Conservation (phyloP, 2,113 vertebrate species). For the Rhinolophus sinicus region DNA sequence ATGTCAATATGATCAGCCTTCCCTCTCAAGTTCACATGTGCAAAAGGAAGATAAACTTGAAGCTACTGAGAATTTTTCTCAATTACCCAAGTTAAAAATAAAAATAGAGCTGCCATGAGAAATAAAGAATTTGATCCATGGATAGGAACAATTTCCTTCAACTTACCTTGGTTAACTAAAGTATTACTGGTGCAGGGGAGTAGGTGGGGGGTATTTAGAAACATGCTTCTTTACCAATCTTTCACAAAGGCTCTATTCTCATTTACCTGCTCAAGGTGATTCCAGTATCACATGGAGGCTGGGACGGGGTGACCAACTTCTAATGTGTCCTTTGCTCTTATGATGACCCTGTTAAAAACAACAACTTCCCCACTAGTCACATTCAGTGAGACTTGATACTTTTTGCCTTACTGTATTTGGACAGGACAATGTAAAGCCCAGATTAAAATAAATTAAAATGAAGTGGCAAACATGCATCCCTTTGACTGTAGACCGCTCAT, state of each 20-base stretch:
- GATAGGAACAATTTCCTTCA: neutral
- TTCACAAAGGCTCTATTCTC: neutral
- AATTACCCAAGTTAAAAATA: slow-evolving; percentile 29
- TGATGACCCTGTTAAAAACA: neutral
- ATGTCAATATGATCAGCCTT: neutral
- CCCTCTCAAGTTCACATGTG: neutral
- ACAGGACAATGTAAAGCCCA: neutral
- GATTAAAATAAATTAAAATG: neutral
- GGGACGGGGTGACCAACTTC: neutral
- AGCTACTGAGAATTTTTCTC: neutral
- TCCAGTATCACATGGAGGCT: neutral
- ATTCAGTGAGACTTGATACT: neutral
- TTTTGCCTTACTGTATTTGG: neutral
- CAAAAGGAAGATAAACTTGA: neutral
- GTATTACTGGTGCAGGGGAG: neutral
- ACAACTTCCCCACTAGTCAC: neutral
- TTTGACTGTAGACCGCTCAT: neutral
- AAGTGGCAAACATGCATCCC: neutral
- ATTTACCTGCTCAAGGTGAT: neutral
- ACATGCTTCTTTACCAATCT: neutral
- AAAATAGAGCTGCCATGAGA: slow-evolving; percentile 6
- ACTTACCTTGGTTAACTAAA: neutral
- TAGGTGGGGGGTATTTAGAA: neutral
- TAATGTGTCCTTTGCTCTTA: neutral
- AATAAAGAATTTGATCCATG: neutral